phyloP scores from a whole-genome alignment of 92 coral and sea anemone species.

The Chrysogorgia sp. region DNA sequence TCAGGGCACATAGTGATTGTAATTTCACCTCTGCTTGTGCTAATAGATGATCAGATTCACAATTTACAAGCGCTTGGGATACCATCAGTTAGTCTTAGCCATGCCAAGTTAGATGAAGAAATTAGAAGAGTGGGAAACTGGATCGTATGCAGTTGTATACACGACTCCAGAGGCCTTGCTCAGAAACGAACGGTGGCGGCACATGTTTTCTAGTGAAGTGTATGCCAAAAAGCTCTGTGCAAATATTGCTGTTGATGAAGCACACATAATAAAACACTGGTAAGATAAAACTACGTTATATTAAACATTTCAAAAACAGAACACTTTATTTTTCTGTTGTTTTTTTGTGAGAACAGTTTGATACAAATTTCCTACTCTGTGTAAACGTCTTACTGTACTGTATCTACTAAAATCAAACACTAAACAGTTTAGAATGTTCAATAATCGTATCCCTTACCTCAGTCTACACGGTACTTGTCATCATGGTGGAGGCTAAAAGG shows the following conservation, averaged over 20 bases:
- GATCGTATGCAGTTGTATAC: no score
- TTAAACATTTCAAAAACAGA: no score
- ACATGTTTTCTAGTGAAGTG: conserved; percentile 47
- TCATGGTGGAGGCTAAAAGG: no score
- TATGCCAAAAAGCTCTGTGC: conserved; percentile 60
- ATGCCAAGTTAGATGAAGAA: conserved; percentile 44
- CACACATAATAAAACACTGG: conserved; percentile 72
- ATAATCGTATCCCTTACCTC: no score
- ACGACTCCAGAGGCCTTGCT: conserved; percentile 63
- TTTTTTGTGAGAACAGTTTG: no score
- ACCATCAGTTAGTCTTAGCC: conserved; percentile 43
- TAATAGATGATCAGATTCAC: conserved; percentile 47
- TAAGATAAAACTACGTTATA: conserved; percentile 16
- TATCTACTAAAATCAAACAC: no score
- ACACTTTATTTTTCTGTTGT: no score
- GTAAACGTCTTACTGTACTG: no score
- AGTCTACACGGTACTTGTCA: no score
- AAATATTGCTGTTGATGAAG: conserved; percentile 71
- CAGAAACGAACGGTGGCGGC: conserved; percentile 59
- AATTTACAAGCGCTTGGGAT: conserved; percentile 45
- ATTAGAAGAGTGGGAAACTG: conserved; percentile 45
- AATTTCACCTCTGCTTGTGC: conserved; percentile 47
- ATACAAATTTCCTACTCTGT: no score
- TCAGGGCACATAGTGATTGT: conserved; percentile 55
- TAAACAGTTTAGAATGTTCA: no score